Base-by-base conservation (phyloP, 1,140 invertebrate species). In the Pseudomyrmex gracilis region DNA sequence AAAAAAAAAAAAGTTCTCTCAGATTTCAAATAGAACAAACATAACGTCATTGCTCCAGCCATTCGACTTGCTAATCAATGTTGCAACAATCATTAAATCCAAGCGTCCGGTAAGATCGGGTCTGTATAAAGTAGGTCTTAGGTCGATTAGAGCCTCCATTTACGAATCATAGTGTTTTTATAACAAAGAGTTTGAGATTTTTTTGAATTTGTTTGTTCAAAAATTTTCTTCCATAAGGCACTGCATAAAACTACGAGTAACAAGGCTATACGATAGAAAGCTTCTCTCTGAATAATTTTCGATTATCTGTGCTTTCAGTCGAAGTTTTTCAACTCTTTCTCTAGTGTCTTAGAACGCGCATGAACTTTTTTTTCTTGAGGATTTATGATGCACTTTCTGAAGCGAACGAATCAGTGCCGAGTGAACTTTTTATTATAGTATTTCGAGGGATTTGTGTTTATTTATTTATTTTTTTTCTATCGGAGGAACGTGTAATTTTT, bases 21-120 rank as follows among this genome's bases (percentile, higher is more conserved):
- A 34, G 34, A 34, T 34, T 34, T 34, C 5, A 34, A 34, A 34
- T 34, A 34, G 34, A 34, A 34, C 34, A 7, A 9, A 45, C 1
- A 17, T 83, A 84, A 87, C 58, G 68, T 64, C 60, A 34, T 73
- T 66, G 51, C 73, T 5, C 24, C 51, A 53, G 43, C 55, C 2
- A 55, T 86, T 77, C 67, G 53, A 45, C 55, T 57, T 57, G 47
- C 76, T 70, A 57, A 84, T 71, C 10, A 24, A 85, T 87, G 15
- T 84, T 67, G 53, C 83, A 70, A 87, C 67, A 64, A 73, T 87
- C 10, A 5, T 80, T 77, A 85, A 85, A 51, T 74, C 63, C 15
- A 87, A 78, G 58, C 70, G 13, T 77, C 20, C 55, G 87, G 87
- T 88, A 88, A 88, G 86, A 88, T 63, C 77, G 87, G 86, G 83